Percentiles rank a stretch among this genome's conserved stretches.
Conservation (phyloP, 2,797 vertebrate genomes). For the Manis javanica region DNA sequence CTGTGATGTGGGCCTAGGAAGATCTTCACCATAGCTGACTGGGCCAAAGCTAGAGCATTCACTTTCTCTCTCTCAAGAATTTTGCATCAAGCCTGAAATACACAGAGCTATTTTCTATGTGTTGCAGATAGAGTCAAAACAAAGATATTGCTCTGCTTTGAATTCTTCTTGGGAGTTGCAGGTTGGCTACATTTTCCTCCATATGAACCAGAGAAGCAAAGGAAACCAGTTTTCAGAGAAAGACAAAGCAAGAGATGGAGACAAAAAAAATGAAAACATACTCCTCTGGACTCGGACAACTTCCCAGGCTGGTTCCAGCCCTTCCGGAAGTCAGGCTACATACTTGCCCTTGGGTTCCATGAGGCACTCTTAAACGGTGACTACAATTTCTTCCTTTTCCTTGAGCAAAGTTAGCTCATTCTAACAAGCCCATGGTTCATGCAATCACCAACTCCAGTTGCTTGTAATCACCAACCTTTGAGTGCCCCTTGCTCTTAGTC, state of each 20-base stretch:
- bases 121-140: not conserved
- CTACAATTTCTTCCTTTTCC: not conserved
- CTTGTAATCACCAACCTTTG: not conserved
- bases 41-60: not conserved
- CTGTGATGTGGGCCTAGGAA: not conserved
- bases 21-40: not conserved
- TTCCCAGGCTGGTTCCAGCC: no score
- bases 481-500: not conserved
- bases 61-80: not conserved
- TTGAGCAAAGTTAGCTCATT: not conserved
- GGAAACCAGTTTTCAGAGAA: not conserved
- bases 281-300: not conserved
- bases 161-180: not conserved
- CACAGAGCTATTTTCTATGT: not conserved
- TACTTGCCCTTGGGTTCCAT: not conserved
- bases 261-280: conserved; percentile 2
- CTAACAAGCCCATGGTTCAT: not conserved
- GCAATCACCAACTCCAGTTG: not conserved
- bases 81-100: not conserved
- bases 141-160: not conserved
- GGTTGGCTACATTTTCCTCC: not conserved
- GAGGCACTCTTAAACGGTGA: not conserved
- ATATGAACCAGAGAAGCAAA: not conserved
- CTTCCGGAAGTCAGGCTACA: not conserved
- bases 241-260: not conserved